Evolutionary conservation across 2,113 vertebrate genomes (phyloP), one percentile per base, ranked within the genome.

Genomic region (Macquaria ambigua): DNA sequence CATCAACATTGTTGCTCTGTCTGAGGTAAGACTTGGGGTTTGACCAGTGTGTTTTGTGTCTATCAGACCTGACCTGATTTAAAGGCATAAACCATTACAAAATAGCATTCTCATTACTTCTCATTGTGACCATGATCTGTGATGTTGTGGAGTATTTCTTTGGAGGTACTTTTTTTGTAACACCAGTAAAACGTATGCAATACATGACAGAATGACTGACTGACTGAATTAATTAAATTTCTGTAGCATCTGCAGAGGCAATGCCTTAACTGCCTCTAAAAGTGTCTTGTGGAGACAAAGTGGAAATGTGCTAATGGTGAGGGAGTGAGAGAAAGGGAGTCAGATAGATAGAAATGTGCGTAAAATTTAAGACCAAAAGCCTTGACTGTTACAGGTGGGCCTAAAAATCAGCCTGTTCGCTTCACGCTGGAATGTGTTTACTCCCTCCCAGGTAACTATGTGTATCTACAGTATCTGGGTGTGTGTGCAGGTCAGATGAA

Each of bases 391-490:
- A 83, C 80, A 90, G 89, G 83, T 93, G 83, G 84, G 58, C 20
- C 66, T 46, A 52, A 64, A 74, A 84, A 50, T 68, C 62, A 62
- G 83, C 55, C 9, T 87, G 68, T 68, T 81, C 55, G 52, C 63
- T 37, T 23, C 62, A 14, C 34, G n/a, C 61, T 16, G 92, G 93
- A 88, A 94, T 91, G 89, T 82, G 82, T 85, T 88, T 58, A 87
- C 89, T 93, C 91, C 84, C 87, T 85, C 46, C 66, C 76, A 88
- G 87, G 89, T 82, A 86, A 39, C 64, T 69, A 20, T 64, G 55
- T 48, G 64, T 66, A 55, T 76, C 79, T 80, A 58, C 39, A 72
- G 41, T 66, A 37, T 87, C 15, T 69, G 23, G 61, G 25, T 28
- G 53, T 73, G 46, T 71, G 77, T 82, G 74, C 68, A 84, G 80